These are phyloP conservation scores for Leiothrix lutea DNA, from an alignment of 2,113 vertebrate genomes.

Conservation along the genomic window DNA sequence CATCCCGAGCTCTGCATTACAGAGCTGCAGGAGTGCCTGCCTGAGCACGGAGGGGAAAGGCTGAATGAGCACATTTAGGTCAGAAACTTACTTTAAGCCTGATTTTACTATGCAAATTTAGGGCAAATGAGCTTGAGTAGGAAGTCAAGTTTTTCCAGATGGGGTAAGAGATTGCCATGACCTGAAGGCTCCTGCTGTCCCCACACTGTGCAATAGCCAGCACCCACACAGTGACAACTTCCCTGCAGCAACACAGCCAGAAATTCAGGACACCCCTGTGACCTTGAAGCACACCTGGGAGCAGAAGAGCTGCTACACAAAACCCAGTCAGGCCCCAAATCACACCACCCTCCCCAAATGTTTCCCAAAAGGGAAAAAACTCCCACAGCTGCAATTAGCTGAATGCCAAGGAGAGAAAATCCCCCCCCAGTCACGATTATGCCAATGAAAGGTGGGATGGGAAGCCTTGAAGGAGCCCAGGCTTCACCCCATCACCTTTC, in stretches of 20 bases:
- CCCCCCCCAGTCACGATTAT: rapidly evolving
- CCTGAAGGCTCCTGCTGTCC: not conserved
- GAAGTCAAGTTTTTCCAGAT: not conserved
- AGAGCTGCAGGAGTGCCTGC: not conserved
- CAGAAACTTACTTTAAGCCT: not conserved
- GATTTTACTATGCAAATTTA: not conserved
- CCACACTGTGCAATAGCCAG: rapidly evolving
- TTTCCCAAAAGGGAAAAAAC: not conserved
- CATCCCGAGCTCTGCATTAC: rapidly evolving
- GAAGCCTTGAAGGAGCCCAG: not conserved
- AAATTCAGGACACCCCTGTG: not conserved
- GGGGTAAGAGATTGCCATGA: rapidly evolving
- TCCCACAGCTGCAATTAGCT: not conserved
- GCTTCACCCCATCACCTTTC: rapidly evolving
- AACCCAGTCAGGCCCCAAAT: rapidly evolving
- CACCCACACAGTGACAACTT: not conserved
- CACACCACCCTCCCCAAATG: rapidly evolving
- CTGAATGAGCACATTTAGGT: not conserved
- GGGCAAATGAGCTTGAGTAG: not conserved
- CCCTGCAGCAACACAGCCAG: not conserved
- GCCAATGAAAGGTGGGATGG: not conserved
- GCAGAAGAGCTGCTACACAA: rapidly evolving
- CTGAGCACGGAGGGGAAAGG: not conserved
- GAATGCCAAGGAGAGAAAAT: not conserved
- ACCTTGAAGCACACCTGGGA: rapidly evolving